Evolutionary conservation across 1,140 invertebrate species (phyloP), one percentile per base, ranked within the genome.

Genomic region (Sinonovacula constricta): DNA sequence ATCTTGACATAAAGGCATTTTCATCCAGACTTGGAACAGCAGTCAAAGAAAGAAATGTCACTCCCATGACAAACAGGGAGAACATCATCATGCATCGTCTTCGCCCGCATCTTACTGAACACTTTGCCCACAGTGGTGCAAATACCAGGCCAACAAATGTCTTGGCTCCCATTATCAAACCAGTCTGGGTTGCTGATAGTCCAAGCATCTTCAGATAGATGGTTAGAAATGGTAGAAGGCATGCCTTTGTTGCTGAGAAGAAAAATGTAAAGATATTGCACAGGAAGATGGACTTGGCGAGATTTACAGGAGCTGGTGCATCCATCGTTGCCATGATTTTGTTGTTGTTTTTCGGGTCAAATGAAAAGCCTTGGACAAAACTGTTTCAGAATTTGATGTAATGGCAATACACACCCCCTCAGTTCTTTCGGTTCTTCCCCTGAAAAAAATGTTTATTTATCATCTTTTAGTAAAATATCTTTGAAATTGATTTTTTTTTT

Each of bases 211-310:
- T 83, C n/a, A 88, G 85, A 63, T 87, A 89, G 18, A 90, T 60
- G 22, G 89, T 87, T 26, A 90, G 79, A 74, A 89, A 90, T 49
- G 89, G 89, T 24, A 90, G 69, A 14, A 90, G 74, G 57, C 86
- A 87, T 39, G 87, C 81, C 80, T 89, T 88, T 24, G 81, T 85
- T n/a, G 87, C 88, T 70, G 88, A 80, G 65, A 87, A 85, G 26
- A 88, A 86, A 51, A 90, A 84, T 59, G 87, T 83, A 75, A 87
- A 90, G 15, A 87, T 62, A 62, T 90, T 89, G 60, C 86, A 88
- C 10, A 85, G 54, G 15, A 86, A 81, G 33, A 88, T 77, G 22
- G 87, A 85, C 49, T 79, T 79, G 14, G 81, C 68, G 36, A 89
- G 81, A 56, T 88, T 89, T 33, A 88, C 84, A 28, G 86, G 79